Base-by-base conservation (phyloP, 2,797 vertebrate genomes). In the Sebastes jordani region DNA sequence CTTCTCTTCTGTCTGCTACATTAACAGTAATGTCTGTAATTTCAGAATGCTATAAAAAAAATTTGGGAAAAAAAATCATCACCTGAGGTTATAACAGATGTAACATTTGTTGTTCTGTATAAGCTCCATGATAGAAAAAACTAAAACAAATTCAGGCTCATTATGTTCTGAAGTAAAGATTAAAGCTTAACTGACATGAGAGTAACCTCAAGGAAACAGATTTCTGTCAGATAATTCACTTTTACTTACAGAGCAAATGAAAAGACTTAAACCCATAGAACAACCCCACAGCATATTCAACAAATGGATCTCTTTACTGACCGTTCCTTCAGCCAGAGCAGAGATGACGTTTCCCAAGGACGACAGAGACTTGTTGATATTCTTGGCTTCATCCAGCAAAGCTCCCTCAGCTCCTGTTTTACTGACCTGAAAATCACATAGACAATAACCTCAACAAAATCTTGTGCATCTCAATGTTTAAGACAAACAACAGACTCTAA, bases 331-430 rank as follows among this genome's bases (percentile, higher is more conserved):
- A 67, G 98, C 98, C 92, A 99, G 90, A 29, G 97, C 97, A 5
- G 98, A 99, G 91, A 99, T 99, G 90, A 99, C 98, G 66, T 99
- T 99, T 84, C 98, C 98, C 88, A 99, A 96, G 63, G 98, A 97
- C 29, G 98, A 99, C 89, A 99, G 95, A 78, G 98, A 99, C 92
- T 98, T 99, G 94, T 99, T 99, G 96, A 99, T 99, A 90, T 99
- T 99, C 94, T 99, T 99, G 59, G 98, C 98, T 92, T 99, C 98
- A 91, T 99, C 98, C 86, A 99, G 91, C 59, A 99, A 95, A 13
- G 98, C 97, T 86, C 98, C 98, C 94, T 99, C 98, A 64, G 98
- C 98, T 95, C 98, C 98, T 23, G 98, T 99, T 97, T 99, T 99
- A 96, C 98, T 98, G 94, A 99, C 98, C 98, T 99, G 88, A 42